Base-by-base conservation (phyloP, 2,797 vertebrate genomes). In the Falco novaeseelandiae region DNA sequence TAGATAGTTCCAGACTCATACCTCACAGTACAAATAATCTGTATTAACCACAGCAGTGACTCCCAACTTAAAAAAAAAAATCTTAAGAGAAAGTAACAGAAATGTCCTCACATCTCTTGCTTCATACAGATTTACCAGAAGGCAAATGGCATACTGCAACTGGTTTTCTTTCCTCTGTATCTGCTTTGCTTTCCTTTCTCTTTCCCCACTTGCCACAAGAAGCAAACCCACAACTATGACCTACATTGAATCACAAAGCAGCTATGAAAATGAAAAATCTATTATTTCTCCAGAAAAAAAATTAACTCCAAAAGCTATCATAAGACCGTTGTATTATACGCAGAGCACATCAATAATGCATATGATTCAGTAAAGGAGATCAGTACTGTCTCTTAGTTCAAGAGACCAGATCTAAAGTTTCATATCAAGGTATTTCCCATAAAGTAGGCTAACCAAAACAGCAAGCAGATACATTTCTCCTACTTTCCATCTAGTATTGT, bases 401-500 rank as follows among this genome's bases (percentile, higher is more conserved):
- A 96, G 94, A 97, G 79, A 96, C 72, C 5, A 38, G 36, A 74
- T 77, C 34, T 93, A 30, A 97, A 72, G 38, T 92, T 94, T 83
- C 38, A 42, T 73, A 86, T 77, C 51, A 90, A 93, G 92, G 15
- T 63, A 93, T 8, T 91, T 70, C 62, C 66, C 88, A 74, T 7
- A 84, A 87, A 95, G 97, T 98, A 98, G 99, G 98, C 98, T 97
- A 98, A 98, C 97, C 97, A 89, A 94, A 94, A 87, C 16, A 97
- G 70, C 36, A 51, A 66, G 58, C 17, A 93, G 86, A 96, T 90
- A 98, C 17, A 93, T 78, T 90, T 92, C 85, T 96, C 38, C 72
- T 57, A 69, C 71, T 94, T 96, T 67, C 97, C 97, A 97, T 97
- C 97, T 97, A 95, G 89, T 89, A 46, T 71, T 97, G 95, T 96